Evolutionary conservation across 2,113 vertebrate genomes (phyloP), one percentile per base, ranked within the genome.

Genomic region (Nycticebus coucang): DNA sequence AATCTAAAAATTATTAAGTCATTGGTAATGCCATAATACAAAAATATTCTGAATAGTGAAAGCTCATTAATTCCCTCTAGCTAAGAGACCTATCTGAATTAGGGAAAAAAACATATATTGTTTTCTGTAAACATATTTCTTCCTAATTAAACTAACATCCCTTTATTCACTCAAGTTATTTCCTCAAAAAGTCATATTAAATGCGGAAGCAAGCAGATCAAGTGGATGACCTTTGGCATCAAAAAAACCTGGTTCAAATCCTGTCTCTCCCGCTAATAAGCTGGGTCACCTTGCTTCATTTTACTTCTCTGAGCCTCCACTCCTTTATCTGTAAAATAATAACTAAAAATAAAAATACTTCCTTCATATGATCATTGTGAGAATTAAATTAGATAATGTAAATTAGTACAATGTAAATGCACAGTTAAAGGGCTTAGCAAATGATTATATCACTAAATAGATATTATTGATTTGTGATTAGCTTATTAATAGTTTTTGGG

Each of bases 1-100:
- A 86, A 79, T 78, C 50, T 82, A 95, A 95, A 86, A 86, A 59
- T 60, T 26, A 82, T 89, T 78, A 83, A 90, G 17, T 68, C 13
- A 55, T 35, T 2, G 6, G 22, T 75, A 80, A 90, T 79, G 30
- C 81, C 62, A 57, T 35, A 74, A 74, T 55, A 92, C n/a, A 57
- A 93, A 92, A 91, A 79, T 91, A 75, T 10, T 80, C 41, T 10
- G 35, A 84, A 55, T 59, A 93, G 22, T n/a, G 26, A 68, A 80
- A 89, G 6, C 15, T 94, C 8, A 83, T 66, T 92, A 74, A 78
- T 59, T 92, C 14, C 57, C 28, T 45, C 19, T 55, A 60, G 21
- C n/a, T 55, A 37, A 72, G 90, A 87, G 45, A 22, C 24, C 28
- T 82, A 8, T 86, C 50, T 68, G 45, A 92, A 45, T 26, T 84